Percentiles rank a stretch among this genome's conserved stretches.
phyloP scores from a whole-genome alignment of 2,888 invertebrate species.

The Habrosyne pyritoides region DNA sequence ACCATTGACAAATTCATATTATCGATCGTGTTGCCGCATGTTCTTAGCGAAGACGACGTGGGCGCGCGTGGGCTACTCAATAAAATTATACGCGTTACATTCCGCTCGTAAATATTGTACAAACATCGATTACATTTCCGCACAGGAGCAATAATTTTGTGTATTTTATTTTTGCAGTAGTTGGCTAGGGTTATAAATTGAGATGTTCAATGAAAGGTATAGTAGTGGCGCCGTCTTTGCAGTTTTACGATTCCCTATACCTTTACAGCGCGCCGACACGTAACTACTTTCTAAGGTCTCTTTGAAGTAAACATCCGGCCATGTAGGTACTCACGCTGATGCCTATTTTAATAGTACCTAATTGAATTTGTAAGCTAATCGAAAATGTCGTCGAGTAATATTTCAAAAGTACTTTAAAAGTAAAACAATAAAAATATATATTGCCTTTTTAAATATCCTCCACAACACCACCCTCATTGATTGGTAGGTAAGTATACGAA shows the following conservation, averaged over 20 bases:
- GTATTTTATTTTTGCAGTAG: constrained; percentile 57
- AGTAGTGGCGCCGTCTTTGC: constrained; percentile 14
- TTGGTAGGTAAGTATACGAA: no score
- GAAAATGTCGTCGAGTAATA: neutral
- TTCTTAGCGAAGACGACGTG: constrained; percentile 17
- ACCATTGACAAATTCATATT: constrained; percentile 11
- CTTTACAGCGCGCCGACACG: constrained; percentile 46
- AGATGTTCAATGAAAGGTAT: constrained; percentile 53
- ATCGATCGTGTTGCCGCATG: constrained; percentile 6
- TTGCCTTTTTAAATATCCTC: neutral
- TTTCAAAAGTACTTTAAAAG: neutral
- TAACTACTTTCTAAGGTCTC: constrained; percentile 66
- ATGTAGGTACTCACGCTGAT: constrained; percentile 46
- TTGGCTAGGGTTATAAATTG: constrained; percentile 61
- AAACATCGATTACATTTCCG: constrained; percentile 56
- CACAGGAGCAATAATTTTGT: constrained; percentile 55
- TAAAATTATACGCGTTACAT: constrained; percentile 52
- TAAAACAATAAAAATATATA: no score
- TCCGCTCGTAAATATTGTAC: constrained; percentile 51
- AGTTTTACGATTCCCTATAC: constrained; percentile 63
- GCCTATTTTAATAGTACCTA: constrained; percentile 22
- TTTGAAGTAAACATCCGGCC: constrained; percentile 73
- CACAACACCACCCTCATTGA: constrained; percentile 8
- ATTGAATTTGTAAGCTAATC: neutral
- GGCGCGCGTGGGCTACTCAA: constrained; percentile 39